These are phyloP conservation scores for Sepiola atlantica DNA, from an alignment of 2,888 invertebrate genomes.

Conservation along the genomic window DNA sequence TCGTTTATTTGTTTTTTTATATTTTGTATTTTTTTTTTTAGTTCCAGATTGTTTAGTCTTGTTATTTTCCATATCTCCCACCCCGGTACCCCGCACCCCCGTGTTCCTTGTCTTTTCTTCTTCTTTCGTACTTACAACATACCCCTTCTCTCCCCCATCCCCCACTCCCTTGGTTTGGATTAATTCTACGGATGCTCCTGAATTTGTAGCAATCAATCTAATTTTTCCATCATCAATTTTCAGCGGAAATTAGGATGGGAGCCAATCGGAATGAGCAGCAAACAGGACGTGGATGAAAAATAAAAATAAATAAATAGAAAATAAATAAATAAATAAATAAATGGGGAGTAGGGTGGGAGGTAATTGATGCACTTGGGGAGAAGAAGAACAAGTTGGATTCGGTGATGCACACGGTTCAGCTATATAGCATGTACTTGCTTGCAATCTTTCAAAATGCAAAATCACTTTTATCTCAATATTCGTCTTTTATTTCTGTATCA, in stretches of 20 bases:
- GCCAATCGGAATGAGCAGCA: conserved; percentile 8
- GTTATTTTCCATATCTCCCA: background rate
- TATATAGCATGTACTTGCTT: background rate
- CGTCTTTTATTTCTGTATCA: no score
- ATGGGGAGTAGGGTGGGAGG: no score
- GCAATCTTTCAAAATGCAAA: background rate
- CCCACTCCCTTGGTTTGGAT: background rate
- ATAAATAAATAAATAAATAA: no score
- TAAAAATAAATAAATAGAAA: background rate
- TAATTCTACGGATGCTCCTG: conserved; percentile 32
- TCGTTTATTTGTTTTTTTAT: background rate
- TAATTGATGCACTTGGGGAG: background rate
- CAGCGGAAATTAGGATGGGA: background rate
- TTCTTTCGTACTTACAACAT: background rate
- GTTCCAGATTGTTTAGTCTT: background rate
- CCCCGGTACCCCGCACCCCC: background rate
- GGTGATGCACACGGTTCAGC: background rate
- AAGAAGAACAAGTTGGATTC: background rate
- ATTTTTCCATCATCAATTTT: conserved; percentile 13
- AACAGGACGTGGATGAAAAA: background rate
- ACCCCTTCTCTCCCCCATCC: background rate
- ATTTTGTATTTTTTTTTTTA: no score
- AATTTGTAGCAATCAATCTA: conserved; percentile 32
- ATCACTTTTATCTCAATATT: background rate
- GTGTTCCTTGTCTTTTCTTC: background rate